Evolutionary conservation across 2,113 vertebrate genomes (phyloP).

Genomic region (Mus musculus): DNA sequence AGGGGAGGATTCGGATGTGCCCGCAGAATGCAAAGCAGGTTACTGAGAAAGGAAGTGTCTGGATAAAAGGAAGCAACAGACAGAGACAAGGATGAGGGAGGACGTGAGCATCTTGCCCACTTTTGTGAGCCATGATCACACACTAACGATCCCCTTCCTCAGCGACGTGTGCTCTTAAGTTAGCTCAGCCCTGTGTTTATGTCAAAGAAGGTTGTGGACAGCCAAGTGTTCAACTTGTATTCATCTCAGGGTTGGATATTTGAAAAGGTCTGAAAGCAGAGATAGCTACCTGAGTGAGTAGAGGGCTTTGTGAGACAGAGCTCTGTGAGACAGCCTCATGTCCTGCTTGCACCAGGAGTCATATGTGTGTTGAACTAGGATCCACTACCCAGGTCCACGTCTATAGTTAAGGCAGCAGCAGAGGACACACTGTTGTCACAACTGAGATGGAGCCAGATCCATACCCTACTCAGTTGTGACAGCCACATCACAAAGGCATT

Average conservation of each 20-base stretch:
- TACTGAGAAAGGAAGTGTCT: slow-evolving; percentile 16
- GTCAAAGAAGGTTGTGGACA: neutral
- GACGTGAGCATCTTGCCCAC: neutral
- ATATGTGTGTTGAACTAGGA: neutral
- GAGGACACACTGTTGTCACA: slow-evolving; percentile 25
- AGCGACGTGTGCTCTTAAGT: neutral
- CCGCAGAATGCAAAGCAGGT: slow-evolving; percentile 59
- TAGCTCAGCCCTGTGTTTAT: neutral
- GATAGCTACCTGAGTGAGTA: neutral
- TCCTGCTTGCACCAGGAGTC: neutral
- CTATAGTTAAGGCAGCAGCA: slow-evolving; percentile 40
- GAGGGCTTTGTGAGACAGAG: neutral
- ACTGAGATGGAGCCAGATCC: neutral
- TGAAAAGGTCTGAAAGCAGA: neutral
- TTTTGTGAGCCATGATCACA: neutral
- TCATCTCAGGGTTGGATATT: neutral
- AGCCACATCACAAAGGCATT: slow-evolving; percentile 48
- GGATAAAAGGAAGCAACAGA: slow-evolving; percentile 15
- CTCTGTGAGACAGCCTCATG: neutral
- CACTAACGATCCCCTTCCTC: neutral
- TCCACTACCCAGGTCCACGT: neutral
- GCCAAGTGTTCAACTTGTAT: neutral
- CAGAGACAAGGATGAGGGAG: slow-evolving; percentile 7
- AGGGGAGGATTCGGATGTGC: slow-evolving; percentile 47
- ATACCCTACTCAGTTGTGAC: neutral